Evolutionary conservation across 2,888 invertebrate species (phyloP).

Genomic region (Ryuthela nishihirai): DNA sequence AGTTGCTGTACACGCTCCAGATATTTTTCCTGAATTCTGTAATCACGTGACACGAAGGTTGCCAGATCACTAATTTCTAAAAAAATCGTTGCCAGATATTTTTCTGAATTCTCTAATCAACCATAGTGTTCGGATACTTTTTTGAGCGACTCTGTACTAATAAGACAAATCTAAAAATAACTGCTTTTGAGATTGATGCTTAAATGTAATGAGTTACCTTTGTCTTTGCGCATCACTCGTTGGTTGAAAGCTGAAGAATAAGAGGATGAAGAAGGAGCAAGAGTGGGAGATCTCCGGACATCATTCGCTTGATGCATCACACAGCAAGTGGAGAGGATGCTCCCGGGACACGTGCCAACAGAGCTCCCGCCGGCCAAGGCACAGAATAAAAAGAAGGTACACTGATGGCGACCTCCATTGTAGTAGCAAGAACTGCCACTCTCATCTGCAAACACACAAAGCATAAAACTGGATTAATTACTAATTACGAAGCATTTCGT

Average conservation of each 20-base stretch:
- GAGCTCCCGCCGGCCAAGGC: conserved; percentile 73
- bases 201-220: conserved; percentile 9
- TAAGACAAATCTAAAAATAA: neutral
- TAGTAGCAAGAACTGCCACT: conserved; percentile 16
- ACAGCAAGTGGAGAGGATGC: conserved; percentile 65
- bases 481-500: no score
- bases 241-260: conserved; percentile 7
- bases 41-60: no score
- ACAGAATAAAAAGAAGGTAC: conserved; percentile 62
- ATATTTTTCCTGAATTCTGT: no score
- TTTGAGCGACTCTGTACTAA: no score
- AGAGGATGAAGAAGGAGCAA: conserved; percentile 6
- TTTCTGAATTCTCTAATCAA: no score
- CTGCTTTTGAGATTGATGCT: neutral
- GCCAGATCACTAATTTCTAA: no score
- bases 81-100: no score
- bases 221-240: conserved; percentile 18
- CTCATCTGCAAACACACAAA: conserved; percentile 15
- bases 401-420: conserved; percentile 30
- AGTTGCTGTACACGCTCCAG: no score
- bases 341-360: conserved; percentile 54
- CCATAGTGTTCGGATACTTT: no score
- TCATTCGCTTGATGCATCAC: conserved; percentile 38
- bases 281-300: conserved; percentile 13
- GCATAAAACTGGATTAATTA: neutral